A percentile compares a stretch with the other conserved stretches of the same genome.
phyloP scores from a whole-genome alignment of 2,888 invertebrate species.

The Caenorhabditis macrosperma region DNA sequence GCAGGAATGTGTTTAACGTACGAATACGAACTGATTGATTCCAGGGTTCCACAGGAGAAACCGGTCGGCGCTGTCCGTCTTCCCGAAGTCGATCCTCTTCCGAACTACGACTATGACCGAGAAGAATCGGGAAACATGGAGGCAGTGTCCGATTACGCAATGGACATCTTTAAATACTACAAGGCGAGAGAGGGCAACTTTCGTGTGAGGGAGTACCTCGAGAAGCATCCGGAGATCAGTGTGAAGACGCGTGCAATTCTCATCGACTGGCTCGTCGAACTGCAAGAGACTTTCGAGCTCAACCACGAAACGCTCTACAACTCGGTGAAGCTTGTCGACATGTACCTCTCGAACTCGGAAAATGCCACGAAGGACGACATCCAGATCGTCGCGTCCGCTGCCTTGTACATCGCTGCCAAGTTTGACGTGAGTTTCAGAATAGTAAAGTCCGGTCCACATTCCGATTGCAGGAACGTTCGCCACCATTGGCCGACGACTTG shows the following conservation, averaged over 20 bases:
- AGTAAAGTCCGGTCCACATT: no score
- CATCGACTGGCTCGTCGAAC: conserved; percentile 98
- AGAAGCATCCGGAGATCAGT: conserved; percentile 87
- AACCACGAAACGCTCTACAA: conserved; percentile 98
- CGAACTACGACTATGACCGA: conserved; percentile 83
- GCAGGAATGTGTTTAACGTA: not conserved
- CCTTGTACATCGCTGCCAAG: conserved; percentile 94
- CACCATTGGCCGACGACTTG: conserved; percentile 95
- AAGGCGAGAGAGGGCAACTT: conserved; percentile 85
- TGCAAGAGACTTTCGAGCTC: conserved; percentile 87
- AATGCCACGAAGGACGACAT: conserved; percentile 84
- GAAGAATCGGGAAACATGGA: conserved; percentile 90
- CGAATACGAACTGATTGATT: not conserved
- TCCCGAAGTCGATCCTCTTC: not conserved
- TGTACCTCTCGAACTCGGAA: conserved; percentile 85
- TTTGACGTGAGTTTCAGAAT: conserved; percentile 93
- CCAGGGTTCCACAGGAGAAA: not conserved
- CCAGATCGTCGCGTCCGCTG: conserved; percentile 92
- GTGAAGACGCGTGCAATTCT: conserved; percentile 92
- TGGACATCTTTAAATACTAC: conserved; percentile 94
- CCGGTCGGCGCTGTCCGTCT: not conserved
- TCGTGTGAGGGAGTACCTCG: conserved; percentile 71
- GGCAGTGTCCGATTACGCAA: conserved; percentile 91
- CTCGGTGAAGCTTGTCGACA: conserved; percentile 94
- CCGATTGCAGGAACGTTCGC: conserved; percentile 93